phyloP scores from a whole-genome alignment of 2,113 vertebrate genomes.

The Zingel zingel region DNA sequence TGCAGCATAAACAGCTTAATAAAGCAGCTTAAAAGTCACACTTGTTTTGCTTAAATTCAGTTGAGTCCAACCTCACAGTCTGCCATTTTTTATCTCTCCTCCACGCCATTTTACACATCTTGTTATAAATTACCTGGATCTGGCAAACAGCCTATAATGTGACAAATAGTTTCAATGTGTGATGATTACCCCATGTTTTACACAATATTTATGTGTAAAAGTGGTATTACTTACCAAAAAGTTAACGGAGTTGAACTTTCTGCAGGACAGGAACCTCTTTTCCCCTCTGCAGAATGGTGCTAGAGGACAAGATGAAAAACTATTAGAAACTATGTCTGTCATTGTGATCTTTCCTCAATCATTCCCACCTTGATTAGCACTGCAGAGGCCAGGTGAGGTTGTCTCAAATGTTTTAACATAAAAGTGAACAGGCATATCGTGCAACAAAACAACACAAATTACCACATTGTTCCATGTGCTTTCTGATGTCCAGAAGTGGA shows the following conservation, averaged over 20 bases:
- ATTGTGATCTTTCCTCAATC: background rate
- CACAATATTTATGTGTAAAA: background rate
- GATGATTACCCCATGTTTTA: background rate
- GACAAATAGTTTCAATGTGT: background rate
- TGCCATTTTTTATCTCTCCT: background rate
- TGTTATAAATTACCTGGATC: background rate
- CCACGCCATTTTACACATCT: background rate
- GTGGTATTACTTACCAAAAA: background rate
- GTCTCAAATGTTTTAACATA: background rate
- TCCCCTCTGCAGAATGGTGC: background rate
- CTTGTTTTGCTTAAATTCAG: background rate
- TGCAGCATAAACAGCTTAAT: background rate
- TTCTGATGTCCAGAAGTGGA: slow-evolving; percentile 12
- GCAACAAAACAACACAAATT: background rate
- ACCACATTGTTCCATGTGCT: background rate
- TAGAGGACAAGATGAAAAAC: background rate
- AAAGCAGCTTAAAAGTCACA: too few relatives aligned
- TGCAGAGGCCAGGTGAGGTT: background rate
- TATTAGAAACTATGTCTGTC: background rate
- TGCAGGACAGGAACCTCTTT: background rate
- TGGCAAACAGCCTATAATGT: background rate
- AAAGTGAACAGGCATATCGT: background rate
- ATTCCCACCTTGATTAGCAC: background rate
- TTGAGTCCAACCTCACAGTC: background rate
- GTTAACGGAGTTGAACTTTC: background rate